Evolutionary conservation across 2,797 vertebrate species (phyloP), one percentile per base, ranked within the genome.

Genomic region (Tokudaia muenninki): DNA sequence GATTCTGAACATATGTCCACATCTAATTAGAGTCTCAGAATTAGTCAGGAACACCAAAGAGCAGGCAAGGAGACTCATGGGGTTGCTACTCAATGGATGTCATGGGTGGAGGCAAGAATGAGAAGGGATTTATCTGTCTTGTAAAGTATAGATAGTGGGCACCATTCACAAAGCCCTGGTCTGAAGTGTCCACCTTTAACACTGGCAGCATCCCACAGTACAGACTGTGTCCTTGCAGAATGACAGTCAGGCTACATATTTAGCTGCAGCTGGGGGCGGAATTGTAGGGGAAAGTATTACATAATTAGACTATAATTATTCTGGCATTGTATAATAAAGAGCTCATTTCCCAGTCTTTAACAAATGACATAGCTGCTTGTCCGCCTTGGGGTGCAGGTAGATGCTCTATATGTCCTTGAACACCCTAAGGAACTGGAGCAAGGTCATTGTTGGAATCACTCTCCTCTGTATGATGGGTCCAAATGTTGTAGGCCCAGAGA

Each of bases 271-370:
- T 95, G 98, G 95, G 96, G 97, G 98, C 0, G 92, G 97, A 84
- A 96, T 79, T 96, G 87, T 96, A 97, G 94, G 94, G 92, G 47
- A 94, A 96, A 96, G 91, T 91, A 91, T 98, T 97, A 97, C 74
- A 96, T 98, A 98, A 97, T 98, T 96, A 97, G 94, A 88, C 94
- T 96, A 91, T 90, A 97, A 98, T 98, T 97, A 96, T 97, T 97
- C 95, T 96, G 94, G 81, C 87, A 97, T 94, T 97, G 95, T 96
- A 87, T 97, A 96, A 98, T 93, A 94, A 94, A 92, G 83, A 95
- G 83, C 70, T 94, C 97, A 89, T 93, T 96, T 95, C 80, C 81
- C 81, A 52, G 80, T 87, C 78, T 89, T 92, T 80, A 94, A 77
- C 55, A 93, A 97, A 94, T 87, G 89, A 83, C 61, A 93, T 74